These are phyloP conservation scores for Perccottus glenii DNA, from an alignment of 2,113 vertebrate species.

Conservation along the genomic window DNA sequence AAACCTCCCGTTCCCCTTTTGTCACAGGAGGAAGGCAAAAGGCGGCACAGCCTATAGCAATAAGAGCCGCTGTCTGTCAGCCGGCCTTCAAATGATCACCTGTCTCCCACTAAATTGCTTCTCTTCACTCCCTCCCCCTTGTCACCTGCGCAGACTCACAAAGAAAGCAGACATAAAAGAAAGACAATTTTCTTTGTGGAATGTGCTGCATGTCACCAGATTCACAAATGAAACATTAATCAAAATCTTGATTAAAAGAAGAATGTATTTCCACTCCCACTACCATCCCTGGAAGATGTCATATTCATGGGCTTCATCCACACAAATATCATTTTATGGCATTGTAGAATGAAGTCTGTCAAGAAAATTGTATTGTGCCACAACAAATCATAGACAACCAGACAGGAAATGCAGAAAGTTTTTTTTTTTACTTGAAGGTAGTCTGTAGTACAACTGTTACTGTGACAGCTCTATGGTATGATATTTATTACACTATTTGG, in stretches of 20 bases:
- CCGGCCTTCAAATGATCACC: conserved; percentile 77
- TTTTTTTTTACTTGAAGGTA: not conserved
- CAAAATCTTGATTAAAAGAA: conserved; percentile 70
- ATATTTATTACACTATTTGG: not conserved
- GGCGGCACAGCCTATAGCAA: conserved; percentile 63
- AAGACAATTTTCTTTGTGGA: conserved; percentile 78
- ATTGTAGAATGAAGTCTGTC: not conserved
- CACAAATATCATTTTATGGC: conserved; percentile 18
- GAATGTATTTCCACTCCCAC: conserved; percentile 37
- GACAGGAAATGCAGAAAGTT: no score
- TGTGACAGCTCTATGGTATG: not conserved
- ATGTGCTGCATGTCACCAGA: conserved; percentile 69
- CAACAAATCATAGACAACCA: no score
- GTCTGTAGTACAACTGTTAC: not conserved
- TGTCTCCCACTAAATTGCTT: conserved; percentile 71
- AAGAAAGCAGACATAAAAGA: conserved; percentile 34
- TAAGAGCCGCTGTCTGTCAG: conserved; percentile 72
- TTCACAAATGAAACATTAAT: conserved; percentile 74
- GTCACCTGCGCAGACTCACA: conserved; percentile 70
- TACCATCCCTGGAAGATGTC: conserved; percentile 34
- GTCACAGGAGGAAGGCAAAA: conserved; percentile 57
- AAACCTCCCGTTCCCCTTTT: conserved; percentile 31
- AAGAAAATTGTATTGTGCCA: not conserved
- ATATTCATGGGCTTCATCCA: conserved; percentile 19
- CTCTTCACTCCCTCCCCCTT: conserved; percentile 52